Conservation (phyloP, 2,888 invertebrate species). For the Muschampia plurimacula region DNA sequence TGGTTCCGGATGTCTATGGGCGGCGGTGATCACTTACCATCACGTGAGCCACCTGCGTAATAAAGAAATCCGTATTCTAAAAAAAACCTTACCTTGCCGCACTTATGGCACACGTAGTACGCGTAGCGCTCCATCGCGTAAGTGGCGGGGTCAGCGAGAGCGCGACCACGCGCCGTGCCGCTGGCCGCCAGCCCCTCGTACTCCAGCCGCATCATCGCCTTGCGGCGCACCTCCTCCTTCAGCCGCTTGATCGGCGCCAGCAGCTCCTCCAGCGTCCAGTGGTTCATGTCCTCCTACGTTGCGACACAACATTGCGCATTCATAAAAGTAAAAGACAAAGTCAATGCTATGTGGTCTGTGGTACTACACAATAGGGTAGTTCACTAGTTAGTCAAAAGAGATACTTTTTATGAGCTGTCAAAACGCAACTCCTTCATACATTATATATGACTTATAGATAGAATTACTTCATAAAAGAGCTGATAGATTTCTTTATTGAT, state of each 20-base stretch:
- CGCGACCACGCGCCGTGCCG: slow-evolving; percentile 87
- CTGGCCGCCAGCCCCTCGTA: slow-evolving; percentile 96
- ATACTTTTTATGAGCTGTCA: too few relatives aligned
- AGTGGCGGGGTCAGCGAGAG: slow-evolving; percentile 91
- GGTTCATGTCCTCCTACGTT: slow-evolving; percentile 91
- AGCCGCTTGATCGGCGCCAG: slow-evolving; percentile 92
- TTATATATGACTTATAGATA: too few relatives aligned
- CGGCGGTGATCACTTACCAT: too few relatives aligned
- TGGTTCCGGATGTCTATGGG: too few relatives aligned
- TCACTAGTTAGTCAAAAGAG: too few relatives aligned
- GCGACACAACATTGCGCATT: background rate
- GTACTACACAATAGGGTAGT: too few relatives aligned
- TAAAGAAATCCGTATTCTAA: too few relatives aligned
- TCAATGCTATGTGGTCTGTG: too few relatives aligned
- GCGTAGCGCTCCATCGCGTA: slow-evolving; percentile 99
- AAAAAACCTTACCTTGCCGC: slow-evolving; percentile 87
- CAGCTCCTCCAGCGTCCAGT: slow-evolving; percentile 91
- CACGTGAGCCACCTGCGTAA: too few relatives aligned
- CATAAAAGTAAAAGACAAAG: background rate
- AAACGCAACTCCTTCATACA: too few relatives aligned
- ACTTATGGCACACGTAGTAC: slow-evolving; percentile 98
- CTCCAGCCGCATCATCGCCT: slow-evolving; percentile 97
- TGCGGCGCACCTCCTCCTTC: slow-evolving; percentile 95
- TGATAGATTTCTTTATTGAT: too few relatives aligned
- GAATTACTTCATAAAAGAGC: too few relatives aligned